Percentiles rank a stretch among this genome's conserved stretches.
Conservation (phyloP, 2,888 invertebrate species). For the Hirtodrosophila confusa region DNA sequence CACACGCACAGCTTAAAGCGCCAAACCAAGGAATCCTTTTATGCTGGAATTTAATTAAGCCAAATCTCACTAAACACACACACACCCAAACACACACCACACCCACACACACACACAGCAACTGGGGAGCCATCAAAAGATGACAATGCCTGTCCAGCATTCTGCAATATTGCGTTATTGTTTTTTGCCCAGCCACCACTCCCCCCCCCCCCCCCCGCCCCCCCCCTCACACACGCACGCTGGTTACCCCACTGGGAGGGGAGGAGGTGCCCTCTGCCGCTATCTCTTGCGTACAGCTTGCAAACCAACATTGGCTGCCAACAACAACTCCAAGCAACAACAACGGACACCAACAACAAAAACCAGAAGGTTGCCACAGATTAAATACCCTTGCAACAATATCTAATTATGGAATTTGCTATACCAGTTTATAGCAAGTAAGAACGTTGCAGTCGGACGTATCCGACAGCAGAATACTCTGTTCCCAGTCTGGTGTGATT, state of each 20-base stretch:
- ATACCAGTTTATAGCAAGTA: no score
- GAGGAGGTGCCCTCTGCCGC: slow-evolving; percentile 26
- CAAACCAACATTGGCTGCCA: slow-evolving; percentile 33
- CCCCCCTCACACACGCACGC: background rate
- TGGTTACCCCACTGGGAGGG: background rate
- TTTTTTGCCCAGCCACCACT: slow-evolving; percentile 38
- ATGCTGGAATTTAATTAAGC: slow-evolving; percentile 74
- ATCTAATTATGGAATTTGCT: no score
- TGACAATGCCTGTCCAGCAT: slow-evolving; percentile 61
- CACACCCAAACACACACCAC: slow-evolving; percentile 6
- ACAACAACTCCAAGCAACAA: slow-evolving; percentile 22
- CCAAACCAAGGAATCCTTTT: slow-evolving; percentile 63
- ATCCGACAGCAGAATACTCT: no score
- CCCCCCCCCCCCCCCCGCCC: background rate
- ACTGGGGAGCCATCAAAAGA: slow-evolving; percentile 54
- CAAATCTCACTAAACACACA: slow-evolving; percentile 68
- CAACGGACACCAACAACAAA: slow-evolving; percentile 24
- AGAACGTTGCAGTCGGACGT: no score
- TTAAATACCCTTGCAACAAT: no score
- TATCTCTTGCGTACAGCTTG: slow-evolving; percentile 64
- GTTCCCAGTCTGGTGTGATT: no score
- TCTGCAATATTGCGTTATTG: slow-evolving; percentile 70
- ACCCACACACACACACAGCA: slow-evolving; percentile 20
- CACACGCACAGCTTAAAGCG: slow-evolving; percentile 43
- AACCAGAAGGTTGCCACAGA: no score